Evolutionary conservation across 2,113 vertebrate species (phyloP), one percentile per base, ranked within the genome.

Genomic region (Acanthisitta chloris): DNA sequence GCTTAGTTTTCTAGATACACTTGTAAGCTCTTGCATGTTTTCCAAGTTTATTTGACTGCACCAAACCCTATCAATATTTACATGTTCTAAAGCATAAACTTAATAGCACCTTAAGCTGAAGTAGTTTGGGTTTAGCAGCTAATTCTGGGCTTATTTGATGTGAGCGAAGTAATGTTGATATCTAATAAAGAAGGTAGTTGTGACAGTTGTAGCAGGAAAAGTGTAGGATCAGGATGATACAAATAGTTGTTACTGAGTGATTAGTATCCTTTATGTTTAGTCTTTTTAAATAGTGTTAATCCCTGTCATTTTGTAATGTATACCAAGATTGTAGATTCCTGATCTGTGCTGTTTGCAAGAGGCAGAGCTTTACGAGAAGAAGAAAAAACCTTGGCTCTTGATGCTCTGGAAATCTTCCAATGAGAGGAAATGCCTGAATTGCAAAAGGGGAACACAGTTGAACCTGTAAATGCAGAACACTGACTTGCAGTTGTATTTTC

Each of bases 231-330:
- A 23, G 3, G 45, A 33, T 58, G 19, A 10, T 34, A 40, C 25
- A 26, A 58, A 16, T 29, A 61, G 13, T 49, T 69, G 19, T 43
- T 59, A 19, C 2, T 54, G 48, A 14, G 2, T 36, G 18, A 66
- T 49, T 28, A 26, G 25, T 38, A 1, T 20, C 28, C 49, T 54
- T 78, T 1, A 14, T 70, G 48, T 45, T 25, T 42, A 15, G 3
- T 42, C 4, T 74, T 87, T 71, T 86, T 4, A 64, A 80, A 61
- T 51, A 25, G 8, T n/a, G 38, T 62, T 61, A 25, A 65, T 80
- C 55, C 76, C 43, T 65, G 0, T 81, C 17, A 1, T 76, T 18
- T 33, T 74, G 14, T 52, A 1, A 4, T 5, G 6, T 14, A 5
- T 38, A 5, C 12, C 25, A 42, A 82, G 70, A 51, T 10, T 43